Evolutionary conservation across 2,113 vertebrate species (phyloP).

Genomic region (Petroica traversi): DNA sequence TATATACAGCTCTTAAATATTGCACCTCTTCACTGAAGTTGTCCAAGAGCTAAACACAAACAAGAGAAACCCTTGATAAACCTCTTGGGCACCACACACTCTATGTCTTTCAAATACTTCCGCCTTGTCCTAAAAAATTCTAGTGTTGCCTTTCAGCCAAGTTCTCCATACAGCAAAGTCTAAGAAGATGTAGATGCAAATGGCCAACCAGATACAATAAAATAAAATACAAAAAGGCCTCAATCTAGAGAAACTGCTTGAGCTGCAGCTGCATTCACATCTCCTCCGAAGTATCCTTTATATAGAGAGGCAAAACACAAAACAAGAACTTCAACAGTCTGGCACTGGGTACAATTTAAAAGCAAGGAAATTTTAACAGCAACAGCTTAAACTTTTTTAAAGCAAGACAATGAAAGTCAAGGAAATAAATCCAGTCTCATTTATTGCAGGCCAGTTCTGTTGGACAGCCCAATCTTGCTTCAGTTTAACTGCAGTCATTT

Average conservation of each 20-base stretch:
- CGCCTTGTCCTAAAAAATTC: neutral
- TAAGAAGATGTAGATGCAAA: neutral
- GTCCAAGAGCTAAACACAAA: neutral
- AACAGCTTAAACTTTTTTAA: neutral
- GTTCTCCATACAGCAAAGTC: neutral
- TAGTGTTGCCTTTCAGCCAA: neutral
- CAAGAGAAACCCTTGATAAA: neutral
- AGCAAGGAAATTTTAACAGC: neutral
- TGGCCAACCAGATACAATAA: neutral
- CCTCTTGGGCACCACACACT: neutral
- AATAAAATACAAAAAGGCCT: neutral
- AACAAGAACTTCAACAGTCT: neutral
- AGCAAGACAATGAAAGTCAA: neutral
- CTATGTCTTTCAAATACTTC: rapidly evolving
- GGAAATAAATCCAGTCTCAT: neutral
- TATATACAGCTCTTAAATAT: neutral
- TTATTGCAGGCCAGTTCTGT: neutral
- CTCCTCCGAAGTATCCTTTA: neutral
- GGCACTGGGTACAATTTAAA: neutral
- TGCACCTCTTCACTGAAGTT: neutral
- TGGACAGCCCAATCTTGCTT: neutral
- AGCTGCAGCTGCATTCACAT: neutral
- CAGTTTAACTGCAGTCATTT: neutral
- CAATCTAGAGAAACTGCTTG: neutral
- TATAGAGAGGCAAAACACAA: neutral